phyloP scores from a whole-genome alignment of 2,797 vertebrate genomes.

The Dendrocincla fuliginosa region DNA sequence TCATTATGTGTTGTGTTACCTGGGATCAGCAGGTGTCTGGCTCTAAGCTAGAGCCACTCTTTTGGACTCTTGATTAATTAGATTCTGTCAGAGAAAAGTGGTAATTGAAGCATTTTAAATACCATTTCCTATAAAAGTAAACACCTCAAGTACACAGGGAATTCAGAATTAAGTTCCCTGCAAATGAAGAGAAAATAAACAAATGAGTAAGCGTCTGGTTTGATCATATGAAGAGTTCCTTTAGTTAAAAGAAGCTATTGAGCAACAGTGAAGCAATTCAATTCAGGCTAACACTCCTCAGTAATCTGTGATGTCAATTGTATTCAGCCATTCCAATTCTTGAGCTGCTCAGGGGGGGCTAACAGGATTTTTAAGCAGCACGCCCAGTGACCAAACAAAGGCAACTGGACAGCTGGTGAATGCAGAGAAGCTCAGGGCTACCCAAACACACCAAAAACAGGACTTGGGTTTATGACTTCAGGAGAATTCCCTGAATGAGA shows the following conservation, averaged over 20 bases:
- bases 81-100: not conserved
- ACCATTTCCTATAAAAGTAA: not conserved
- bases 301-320: not conserved
- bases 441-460: not conserved
- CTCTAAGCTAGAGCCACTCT: not conserved
- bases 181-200: slow-evolving; percentile 19
- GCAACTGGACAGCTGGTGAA: not conserved
- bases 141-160: not conserved
- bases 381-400: not conserved
- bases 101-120: not conserved
- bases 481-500: not conserved
- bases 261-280: slow-evolving; percentile 21
- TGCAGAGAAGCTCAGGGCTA: not conserved
- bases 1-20: not conserved
- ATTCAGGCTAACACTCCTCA: not conserved
- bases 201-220: slow-evolving; percentile 1
- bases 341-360: not conserved
- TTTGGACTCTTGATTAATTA: not conserved
- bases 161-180: slow-evolving; percentile 35
- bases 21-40: not conserved
- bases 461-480: not conserved
- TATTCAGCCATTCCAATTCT: not conserved
- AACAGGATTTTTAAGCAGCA: not conserved
- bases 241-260: not conserved
- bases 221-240: slow-evolving; percentile 32